phyloP scores from a whole-genome alignment of 2,888 invertebrate genomes.

The Petrophora chlorosata region DNA sequence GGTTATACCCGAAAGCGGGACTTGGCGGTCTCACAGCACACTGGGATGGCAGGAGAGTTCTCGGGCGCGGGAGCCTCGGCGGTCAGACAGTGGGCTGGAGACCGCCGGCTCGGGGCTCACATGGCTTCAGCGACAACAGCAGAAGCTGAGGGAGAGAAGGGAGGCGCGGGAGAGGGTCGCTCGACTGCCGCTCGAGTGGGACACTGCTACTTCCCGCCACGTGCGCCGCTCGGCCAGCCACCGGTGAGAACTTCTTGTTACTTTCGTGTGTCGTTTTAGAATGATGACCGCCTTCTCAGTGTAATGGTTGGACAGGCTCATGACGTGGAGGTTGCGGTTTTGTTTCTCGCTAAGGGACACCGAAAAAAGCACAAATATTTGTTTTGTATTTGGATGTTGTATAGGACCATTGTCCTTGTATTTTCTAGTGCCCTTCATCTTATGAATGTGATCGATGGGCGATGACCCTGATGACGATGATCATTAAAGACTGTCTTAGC shows the following conservation, averaged over 20 bases:
- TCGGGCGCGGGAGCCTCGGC: constrained; percentile 64
- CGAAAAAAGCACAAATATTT: too few species aligned
- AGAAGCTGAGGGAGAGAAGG: constrained; percentile 90
- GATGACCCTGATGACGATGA: too few species aligned
- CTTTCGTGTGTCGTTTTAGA: background rate
- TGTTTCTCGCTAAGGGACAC: too few species aligned
- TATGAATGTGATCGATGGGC: too few species aligned
- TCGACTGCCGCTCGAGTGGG: constrained; percentile 87
- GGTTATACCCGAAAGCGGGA: constrained; percentile 65
- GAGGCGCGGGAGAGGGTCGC: constrained; percentile 90
- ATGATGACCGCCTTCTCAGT: too few species aligned
- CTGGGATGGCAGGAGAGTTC: constrained; percentile 71
- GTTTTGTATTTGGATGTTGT: too few species aligned
- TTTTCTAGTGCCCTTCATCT: too few species aligned
- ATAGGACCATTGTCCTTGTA: too few species aligned
- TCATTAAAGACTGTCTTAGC: too few species aligned
- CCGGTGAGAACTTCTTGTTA: constrained; percentile 55
- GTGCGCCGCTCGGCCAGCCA: constrained; percentile 80
- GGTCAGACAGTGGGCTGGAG: constrained; percentile 69
- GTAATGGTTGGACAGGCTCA: too few species aligned
- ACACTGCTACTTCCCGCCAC: constrained; percentile 71
- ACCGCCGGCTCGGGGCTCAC: constrained; percentile 83
- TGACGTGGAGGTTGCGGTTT: too few species aligned
- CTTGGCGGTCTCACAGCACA: constrained; percentile 71
- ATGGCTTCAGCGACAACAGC: constrained; percentile 93